Base-by-base conservation (phyloP, 2,888 invertebrate species). In the Leucania comma region DNA sequence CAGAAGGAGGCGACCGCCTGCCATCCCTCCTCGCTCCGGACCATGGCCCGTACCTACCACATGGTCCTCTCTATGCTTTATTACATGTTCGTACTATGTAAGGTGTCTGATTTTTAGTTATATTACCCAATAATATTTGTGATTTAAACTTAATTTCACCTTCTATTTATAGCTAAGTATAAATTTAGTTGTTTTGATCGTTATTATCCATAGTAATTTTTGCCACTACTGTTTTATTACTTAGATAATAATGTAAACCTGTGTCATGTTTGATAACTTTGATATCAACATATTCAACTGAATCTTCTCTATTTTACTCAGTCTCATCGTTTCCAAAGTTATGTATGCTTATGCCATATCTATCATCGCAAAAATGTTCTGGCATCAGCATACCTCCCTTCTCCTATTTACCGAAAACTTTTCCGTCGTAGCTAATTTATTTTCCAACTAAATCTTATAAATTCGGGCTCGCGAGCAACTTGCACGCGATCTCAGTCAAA, bases 391-490 rank as follows among this genome's bases (percentile, higher is more conserved):
- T 72, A 84, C 76, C 78, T 88, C 86, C 88, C 86, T 87, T 82
- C 91, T 92, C 87, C 88, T 94, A 93, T 94, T 93, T 93, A 93
- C 93, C 90, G 87, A 93, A 94, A 95, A 95, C 89, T 94, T 95
- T 94, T 91, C 92, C 95, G 92, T 93, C 93, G 91, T 89, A 92
- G 91, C 90, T 95, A 94, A 95, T 95, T 95, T 95, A 95, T 95
- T 95, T 95, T 92, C 92, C 91, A 89, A 93, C 92, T 92, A 93
- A 95, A 95, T 95, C 94, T 94, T 94, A 93, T 93, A 93, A 94
- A 93, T 93, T 93, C 89, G 89, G 90, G 89, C 92, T 88, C 88
- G 92, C 91, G 87, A 91, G 90, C 91, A 90, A 91, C 92, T 90
- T 88, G 92, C 95, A 95, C 95, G 95, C 95, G 92, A 95, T 92